Conservation (phyloP, 2,113 vertebrate genomes). For the Emydura subglobosa region DNA sequence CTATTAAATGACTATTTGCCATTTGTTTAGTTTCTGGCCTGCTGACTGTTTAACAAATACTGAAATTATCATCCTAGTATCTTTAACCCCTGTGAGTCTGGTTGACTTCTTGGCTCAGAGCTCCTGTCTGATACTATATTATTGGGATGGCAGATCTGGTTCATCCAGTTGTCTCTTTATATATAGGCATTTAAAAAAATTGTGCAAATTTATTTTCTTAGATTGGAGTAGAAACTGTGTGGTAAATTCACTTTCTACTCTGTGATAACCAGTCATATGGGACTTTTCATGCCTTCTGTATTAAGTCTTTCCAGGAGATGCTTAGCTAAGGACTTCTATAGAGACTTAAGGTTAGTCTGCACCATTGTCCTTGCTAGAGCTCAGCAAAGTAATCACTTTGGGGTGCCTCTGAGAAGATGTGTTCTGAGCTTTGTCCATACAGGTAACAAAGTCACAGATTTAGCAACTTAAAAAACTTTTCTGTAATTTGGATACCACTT, state of each 20-base stretch:
- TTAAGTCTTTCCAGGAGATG: not conserved
- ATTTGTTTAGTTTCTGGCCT: not conserved
- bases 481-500: not conserved
- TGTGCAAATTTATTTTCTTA: not conserved
- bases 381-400: not conserved
- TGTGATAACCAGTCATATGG: not conserved
- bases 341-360: not conserved
- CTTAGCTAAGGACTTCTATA: not conserved
- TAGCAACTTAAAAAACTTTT: not conserved
- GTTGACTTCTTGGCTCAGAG: not conserved
- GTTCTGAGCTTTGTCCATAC: not conserved
- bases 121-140: rapidly evolving
- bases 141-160: not conserved
- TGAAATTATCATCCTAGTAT: rapidly evolving
- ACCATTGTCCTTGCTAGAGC: not conserved
- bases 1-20: not conserved
- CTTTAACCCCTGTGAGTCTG: not conserved
- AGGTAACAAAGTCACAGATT: not conserved
- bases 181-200: not conserved
- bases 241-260: not conserved
- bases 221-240: not conserved
- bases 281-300: not conserved
- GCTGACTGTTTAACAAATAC: not conserved
- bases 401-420: not conserved
- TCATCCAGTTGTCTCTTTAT: not conserved